Percentiles rank a stretch among this genome's conserved stretches.
Conservation (phyloP, 2,113 vertebrate genomes). For the Eupsittula cactorum region DNA sequence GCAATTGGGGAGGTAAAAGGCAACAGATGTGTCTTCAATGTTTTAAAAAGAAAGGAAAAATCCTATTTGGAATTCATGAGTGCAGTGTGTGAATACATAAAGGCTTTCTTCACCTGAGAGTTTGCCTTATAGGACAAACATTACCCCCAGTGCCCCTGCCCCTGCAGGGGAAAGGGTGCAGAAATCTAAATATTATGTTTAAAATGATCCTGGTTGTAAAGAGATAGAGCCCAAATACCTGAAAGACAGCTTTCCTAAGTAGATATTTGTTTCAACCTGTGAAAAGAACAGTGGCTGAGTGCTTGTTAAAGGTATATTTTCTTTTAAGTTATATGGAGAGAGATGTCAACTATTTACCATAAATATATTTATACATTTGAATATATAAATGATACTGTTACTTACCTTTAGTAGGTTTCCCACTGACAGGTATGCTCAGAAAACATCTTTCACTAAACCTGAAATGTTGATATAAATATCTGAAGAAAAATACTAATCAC, state of each 20-base stretch:
- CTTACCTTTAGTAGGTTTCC: conserved; percentile 75
- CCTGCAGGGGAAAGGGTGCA: conserved; percentile 39
- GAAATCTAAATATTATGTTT: conserved; percentile 57
- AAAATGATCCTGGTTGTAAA: conserved; percentile 43
- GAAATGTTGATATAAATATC: conserved; percentile 96
- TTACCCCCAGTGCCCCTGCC: not conserved
- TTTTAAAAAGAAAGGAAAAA: not conserved
- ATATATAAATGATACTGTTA: conserved; percentile 81
- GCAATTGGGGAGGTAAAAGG: not conserved
- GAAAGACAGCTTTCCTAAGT: conserved; percentile 28
- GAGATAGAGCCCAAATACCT: conserved; percentile 32
- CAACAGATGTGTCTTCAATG: not conserved
- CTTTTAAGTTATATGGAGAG: conserved; percentile 68
- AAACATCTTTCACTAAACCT: conserved; percentile 86
- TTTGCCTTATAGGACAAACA: conserved; percentile 50
- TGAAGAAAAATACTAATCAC: conserved; percentile 96
- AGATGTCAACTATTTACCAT: conserved; percentile 73
- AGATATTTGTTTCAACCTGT: conserved; percentile 50
- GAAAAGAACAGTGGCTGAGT: conserved; percentile 32
- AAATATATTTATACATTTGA: conserved; percentile 78
- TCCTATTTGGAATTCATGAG: conserved; percentile 17
- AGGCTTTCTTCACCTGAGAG: conserved; percentile 22
- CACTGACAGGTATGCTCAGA: conserved; percentile 81
- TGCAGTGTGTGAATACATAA: not conserved
- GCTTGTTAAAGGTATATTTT: conserved; percentile 61